These are phyloP conservation scores for Leucophenga montana DNA, from an alignment of 2,888 invertebrate species.

Conservation along the genomic window DNA sequence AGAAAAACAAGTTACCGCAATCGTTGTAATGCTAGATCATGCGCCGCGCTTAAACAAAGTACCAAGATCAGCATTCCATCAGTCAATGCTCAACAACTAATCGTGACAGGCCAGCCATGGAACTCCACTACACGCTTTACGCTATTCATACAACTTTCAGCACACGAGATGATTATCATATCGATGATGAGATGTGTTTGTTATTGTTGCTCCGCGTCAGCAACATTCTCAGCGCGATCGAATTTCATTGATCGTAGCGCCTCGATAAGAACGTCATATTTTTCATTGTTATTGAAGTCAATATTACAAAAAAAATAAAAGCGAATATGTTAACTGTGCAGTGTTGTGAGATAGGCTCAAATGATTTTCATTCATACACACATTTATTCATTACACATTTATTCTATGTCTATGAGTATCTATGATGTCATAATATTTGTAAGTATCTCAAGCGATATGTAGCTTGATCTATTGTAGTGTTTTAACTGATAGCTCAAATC, in stretches of 20 bases:
- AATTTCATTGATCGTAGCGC: slow-evolving; percentile 12
- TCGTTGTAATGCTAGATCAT: slow-evolving; percentile 13
- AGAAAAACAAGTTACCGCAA: too few relatives aligned
- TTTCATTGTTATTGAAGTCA: not conserved
- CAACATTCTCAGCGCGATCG: slow-evolving; percentile 11
- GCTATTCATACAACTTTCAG: not conserved
- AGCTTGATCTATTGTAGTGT: too few relatives aligned
- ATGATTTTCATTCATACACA: too few relatives aligned
- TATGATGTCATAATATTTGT: slow-evolving; percentile 22
- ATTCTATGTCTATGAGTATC: too few relatives aligned
- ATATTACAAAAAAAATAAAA: too few relatives aligned
- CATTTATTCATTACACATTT: too few relatives aligned
- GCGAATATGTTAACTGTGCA: too few relatives aligned
- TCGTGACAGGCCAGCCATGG: slow-evolving; percentile 8
- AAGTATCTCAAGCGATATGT: not conserved
- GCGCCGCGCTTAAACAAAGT: slow-evolving; percentile 1
- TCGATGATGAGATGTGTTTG: not conserved
- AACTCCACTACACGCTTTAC: not conserved
- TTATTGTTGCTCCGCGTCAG: not conserved
- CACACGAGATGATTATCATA: not conserved
- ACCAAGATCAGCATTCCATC: not conserved
- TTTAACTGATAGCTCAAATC: too few relatives aligned
- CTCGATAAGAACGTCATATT: slow-evolving; percentile 14
- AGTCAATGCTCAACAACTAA: not conserved
- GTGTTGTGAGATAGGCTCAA: not conserved